Percentiles rank a stretch among this genome's conserved stretches.
Evolutionary conservation across 2,888 invertebrate species (phyloP).

Genomic region (Chirona hameri): DNA sequence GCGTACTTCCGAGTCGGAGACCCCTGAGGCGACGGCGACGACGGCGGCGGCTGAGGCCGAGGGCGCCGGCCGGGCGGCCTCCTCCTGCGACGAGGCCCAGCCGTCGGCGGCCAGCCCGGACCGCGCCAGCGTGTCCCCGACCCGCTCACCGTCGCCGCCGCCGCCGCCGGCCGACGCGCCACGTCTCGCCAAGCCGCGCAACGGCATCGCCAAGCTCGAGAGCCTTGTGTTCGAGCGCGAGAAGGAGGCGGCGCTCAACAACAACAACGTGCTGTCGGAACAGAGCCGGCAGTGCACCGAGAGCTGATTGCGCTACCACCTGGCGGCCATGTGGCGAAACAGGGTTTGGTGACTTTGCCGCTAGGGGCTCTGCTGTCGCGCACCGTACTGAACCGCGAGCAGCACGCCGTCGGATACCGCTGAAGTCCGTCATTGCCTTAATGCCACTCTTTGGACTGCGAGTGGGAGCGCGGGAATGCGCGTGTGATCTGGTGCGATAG

Average conservation of each 20-base stretch:
- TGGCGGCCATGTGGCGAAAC: neutral
- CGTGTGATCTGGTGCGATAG: neutral
- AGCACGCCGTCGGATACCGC: too few species aligned
- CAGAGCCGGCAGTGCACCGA: constrained; percentile 1
- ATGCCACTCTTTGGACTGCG: neutral
- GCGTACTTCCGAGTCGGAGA: neutral
- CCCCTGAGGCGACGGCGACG: neutral
- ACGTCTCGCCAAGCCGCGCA: neutral
- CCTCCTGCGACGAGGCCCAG: neutral
- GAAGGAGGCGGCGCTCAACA: constrained; percentile 28
- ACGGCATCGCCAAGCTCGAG: constrained; percentile 23
- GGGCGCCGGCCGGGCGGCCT: neutral
- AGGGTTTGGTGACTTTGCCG: neutral
- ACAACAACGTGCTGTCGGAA: neutral
- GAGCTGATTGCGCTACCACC: constrained; percentile 3
- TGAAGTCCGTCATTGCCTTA: neutral
- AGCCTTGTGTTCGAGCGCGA: constrained; percentile 9
- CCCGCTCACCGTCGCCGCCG: neutral
- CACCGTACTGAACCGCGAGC: too few species aligned
- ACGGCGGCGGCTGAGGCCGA: neutral
- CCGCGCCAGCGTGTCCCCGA: neutral
- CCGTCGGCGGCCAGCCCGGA: neutral
- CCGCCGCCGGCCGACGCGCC: neutral
- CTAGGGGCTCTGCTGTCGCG: too few species aligned
- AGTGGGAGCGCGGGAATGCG: neutral